These are phyloP conservation scores for Coregonus ussuriensis DNA, from an alignment of 2,797 vertebrate species.

Conservation along the genomic window DNA sequence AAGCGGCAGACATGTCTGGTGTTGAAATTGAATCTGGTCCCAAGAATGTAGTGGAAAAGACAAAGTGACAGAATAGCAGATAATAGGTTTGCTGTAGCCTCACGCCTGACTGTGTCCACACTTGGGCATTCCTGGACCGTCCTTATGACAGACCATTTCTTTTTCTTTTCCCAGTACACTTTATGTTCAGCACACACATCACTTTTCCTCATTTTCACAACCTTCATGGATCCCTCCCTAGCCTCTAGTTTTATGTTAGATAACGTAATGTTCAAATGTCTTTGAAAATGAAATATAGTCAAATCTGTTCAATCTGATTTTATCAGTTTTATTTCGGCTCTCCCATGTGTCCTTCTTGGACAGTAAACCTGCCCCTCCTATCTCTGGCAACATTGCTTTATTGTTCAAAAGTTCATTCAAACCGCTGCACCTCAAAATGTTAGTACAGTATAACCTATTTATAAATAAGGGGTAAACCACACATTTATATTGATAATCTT, in stretches of 20 bases:
- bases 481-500: neutral
- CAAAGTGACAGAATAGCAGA: constrained; percentile 83
- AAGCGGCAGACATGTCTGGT: constrained; percentile 67
- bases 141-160: constrained; percentile 73
- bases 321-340: neutral
- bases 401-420: constrained; percentile 60
- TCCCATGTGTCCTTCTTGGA: neutral
- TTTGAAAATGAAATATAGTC: constrained; percentile 56
- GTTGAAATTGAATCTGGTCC: constrained; percentile 81
- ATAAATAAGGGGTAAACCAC: neutral
- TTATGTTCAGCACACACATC: constrained; percentile 65
- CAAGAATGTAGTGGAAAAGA: constrained; percentile 77
- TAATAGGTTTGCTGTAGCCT: constrained; percentile 83
- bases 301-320: neutral
- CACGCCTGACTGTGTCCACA: constrained; percentile 80
- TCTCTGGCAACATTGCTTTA: constrained; percentile 60
- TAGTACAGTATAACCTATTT: neutral
- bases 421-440: constrained; percentile 52
- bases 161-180: constrained; percentile 65
- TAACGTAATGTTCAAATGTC: constrained; percentile 64
- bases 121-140: constrained; percentile 77
- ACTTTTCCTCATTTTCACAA: constrained; percentile 49
- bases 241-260: constrained; percentile 54
- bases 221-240: constrained; percentile 63
- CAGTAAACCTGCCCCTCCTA: constrained; percentile 27